Percentiles rank a stretch among this genome's conserved stretches.
Evolutionary conservation across 2,888 invertebrate species (phyloP).

Genomic region (Caenorhabditis sp.): DNA sequence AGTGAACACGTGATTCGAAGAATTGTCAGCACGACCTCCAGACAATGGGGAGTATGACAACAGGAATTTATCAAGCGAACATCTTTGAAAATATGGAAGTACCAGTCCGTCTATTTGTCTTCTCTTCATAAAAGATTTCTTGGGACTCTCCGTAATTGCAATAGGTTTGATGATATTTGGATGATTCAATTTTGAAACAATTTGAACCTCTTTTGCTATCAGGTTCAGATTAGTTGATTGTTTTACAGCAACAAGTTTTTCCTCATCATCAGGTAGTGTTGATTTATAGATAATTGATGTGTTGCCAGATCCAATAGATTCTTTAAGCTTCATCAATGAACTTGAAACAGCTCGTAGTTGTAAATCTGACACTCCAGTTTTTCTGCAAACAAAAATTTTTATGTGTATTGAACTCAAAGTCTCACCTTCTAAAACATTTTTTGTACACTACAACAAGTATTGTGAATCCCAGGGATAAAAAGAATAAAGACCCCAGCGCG

Average conservation of each 20-base stretch:
- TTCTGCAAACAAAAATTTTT: background rate
- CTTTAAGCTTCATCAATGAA: background rate
- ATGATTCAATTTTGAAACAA: slow-evolving; percentile 4
- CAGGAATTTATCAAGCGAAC: slow-evolving; percentile 10
- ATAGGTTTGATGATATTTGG: slow-evolving; percentile 7
- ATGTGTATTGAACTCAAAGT: no score
- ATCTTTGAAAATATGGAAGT: slow-evolving; percentile 11
- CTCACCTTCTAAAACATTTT: no score
- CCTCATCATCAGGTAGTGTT: background rate
- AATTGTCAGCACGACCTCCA: background rate
- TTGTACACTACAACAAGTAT: no score
- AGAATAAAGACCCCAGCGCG: no score
- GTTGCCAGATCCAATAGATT: slow-evolving; percentile 5
- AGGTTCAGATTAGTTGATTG: background rate
- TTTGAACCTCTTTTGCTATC: slow-evolving; percentile 7
- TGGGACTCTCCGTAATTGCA: background rate
- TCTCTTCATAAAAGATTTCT: slow-evolving; percentile 1
- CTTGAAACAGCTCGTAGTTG: background rate
- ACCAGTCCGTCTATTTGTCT: background rate
- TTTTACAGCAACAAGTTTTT: slow-evolving; percentile 9
- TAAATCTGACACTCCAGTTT: background rate
- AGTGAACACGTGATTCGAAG: background rate
- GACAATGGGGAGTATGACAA: slow-evolving; percentile 2
- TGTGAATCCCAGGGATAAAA: no score
- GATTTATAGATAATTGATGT: slow-evolving; percentile 9